phyloP scores from a whole-genome alignment of 2,888 invertebrate genomes.

The Amiota minor region DNA sequence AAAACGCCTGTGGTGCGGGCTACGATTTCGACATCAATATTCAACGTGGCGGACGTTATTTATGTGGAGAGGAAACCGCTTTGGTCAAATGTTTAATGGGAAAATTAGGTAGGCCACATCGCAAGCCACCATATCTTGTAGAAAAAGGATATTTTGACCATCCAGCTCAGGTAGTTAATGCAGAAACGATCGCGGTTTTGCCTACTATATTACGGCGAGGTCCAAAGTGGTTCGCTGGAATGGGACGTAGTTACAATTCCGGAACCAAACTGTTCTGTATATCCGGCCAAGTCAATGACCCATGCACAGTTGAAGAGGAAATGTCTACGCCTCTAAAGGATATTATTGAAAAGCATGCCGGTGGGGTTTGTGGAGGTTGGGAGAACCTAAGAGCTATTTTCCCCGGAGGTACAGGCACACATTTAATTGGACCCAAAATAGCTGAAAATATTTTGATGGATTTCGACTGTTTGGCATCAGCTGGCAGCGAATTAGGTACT shows the following conservation, averaged over 20 bases:
- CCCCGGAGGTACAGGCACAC: constrained; percentile 97
- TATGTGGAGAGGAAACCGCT: constrained; percentile 99
- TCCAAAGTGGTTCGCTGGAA: constrained; percentile 94
- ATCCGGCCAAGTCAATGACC: constrained; percentile 96
- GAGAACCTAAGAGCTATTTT: constrained; percentile 96
- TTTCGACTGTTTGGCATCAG: constrained; percentile 93
- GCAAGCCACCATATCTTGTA: constrained; percentile 99
- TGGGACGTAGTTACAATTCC: constrained; percentile 94
- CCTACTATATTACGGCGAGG: constrained; percentile 95
- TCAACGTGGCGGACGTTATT: constrained; percentile 97
- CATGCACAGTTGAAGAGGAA: constrained; percentile 99
- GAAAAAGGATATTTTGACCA: constrained; percentile 98
- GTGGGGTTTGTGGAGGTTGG: constrained; percentile 98
- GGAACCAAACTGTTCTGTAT: constrained; percentile 98
- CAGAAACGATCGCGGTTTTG: constrained; percentile 96
- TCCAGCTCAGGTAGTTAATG: constrained; percentile 97
- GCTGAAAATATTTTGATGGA: constrained; percentile 96
- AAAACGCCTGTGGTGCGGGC: constrained; percentile 94
- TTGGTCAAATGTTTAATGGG: constrained; percentile 98
- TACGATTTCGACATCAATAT: constrained; percentile 97
- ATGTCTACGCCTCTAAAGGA: constrained; percentile 97
- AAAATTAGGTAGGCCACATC: constrained; percentile 93
- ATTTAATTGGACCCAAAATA: constrained; percentile 91
- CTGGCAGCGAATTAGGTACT: constrained; percentile 94
- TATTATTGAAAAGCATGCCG: constrained; percentile 93